Base-by-base conservation (phyloP, 2,113 vertebrate genomes). In the Sarotherodon lohbergeri region DNA sequence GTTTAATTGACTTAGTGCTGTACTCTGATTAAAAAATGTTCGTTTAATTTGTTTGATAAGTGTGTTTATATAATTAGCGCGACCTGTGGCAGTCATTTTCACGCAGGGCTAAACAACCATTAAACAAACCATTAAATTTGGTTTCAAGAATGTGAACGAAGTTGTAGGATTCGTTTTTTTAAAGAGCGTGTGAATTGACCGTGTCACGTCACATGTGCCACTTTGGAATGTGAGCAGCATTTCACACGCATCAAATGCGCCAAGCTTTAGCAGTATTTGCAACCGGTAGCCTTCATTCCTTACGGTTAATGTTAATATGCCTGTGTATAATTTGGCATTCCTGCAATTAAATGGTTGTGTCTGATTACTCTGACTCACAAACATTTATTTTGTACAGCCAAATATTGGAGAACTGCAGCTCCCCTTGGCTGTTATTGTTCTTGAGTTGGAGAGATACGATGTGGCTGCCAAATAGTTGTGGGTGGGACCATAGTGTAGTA, bases 181-280 rank as follows among this genome's bases (percentile, higher is more conserved):
- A 7, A 57, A 57, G 55, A 24, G 24, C 2, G 1, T 16, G 27
- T 59, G 56, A 5, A 2, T 11, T 55, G 0, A 59, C 14, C 4
- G 3, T 59, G 27, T 59, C 56, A 32, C 13, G 4, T 59, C 61
- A 66, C 32, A 12, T 66, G 32, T 36, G 16, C 59, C 63, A 68
- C 11, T 41, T 22, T 3, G 61, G 2, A 22, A 22, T 41, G 63
- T 68, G 63, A 68, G 39, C 32, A 41, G 19, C 19, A 13, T 39
- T 22, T 39, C 34, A 39, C 63, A 68, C 0, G 12, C 14, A 19
- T 36, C n/a, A 39, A 39, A n/a, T 66, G 34, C 2, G 6, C 19
- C 61, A 39, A 3, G 34, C 11, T 41, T 41, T 41, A 22, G 63
- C 36, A 1, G 63, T 13, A 12, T 8, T 68, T 22, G 5, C 0